Base-by-base conservation (phyloP, 2,797 vertebrate genomes). In the Nannoperca obscura region DNA sequence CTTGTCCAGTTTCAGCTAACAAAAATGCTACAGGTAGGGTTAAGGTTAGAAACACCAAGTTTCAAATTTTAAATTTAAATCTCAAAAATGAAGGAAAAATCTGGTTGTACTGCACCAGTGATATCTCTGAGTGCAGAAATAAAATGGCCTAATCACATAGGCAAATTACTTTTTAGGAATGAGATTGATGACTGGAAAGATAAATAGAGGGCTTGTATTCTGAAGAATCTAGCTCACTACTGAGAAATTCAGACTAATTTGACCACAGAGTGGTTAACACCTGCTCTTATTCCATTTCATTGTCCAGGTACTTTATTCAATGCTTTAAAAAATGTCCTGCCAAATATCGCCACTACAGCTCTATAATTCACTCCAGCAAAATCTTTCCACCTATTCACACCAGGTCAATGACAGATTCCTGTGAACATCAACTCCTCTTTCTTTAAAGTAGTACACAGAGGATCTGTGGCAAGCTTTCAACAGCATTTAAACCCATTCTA, bases 1-100 rank as follows among this genome's bases (percentile, higher is more conserved):
- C 2, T 15, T 36, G 46, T 67, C 47, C 8, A 27, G 17, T n/a
- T 47, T 49, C 14, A 42, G 17, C 1, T 12, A 46, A 32, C 96
- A 96, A 96, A 96, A 95, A 96, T 95, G 15, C 15, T 17, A 11
- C 22, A 27, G 27, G 40, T 15, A 19, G n/a, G n/a, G n/a, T n/a
- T n/a, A n/a, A n/a, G n/a, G n/a, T n/a, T n/a, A n/a, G n/a, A n/a
- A n/a, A 42, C 50, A 71, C 14, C 34, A 74, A 44, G 20, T 64
- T 72, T 60, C 44, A 76, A 50, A 79, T 59, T 60, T 59, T 36
- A 52, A 55, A 72, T 46, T 55, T 52, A 69, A 70, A 69, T 57
- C 34, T 71, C 32, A 42, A 55, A 20, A 60, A 59, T 53, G 15
- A 14, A 75, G 54, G 22, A 57, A 19, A 57, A 13, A n/a, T 11